Evolutionary conservation across 2,888 invertebrate genomes (phyloP).

Genomic region (Autographa pulchrina): DNA sequence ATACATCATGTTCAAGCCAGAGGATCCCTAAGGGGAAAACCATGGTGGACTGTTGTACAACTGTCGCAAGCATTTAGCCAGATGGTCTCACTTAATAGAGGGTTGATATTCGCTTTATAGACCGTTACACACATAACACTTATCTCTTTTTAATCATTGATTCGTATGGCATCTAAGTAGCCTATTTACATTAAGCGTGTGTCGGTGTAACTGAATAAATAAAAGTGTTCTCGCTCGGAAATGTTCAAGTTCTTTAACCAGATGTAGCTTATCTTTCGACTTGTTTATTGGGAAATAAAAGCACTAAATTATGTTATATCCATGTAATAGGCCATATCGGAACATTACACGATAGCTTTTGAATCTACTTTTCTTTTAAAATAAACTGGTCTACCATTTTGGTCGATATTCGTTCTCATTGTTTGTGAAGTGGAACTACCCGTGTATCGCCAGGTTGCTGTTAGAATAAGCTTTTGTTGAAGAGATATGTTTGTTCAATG

Average conservation of each 20-base stretch:
- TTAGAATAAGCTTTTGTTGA: slow-evolving; percentile 65
- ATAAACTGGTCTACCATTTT: slow-evolving; percentile 32
- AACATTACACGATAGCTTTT: slow-evolving; percentile 3
- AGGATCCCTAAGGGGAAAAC: neutral
- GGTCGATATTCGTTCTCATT: slow-evolving; percentile 47
- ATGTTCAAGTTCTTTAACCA: neutral
- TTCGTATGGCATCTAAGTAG: neutral
- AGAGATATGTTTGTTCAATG: slow-evolving; percentile 63
- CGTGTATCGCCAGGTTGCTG: slow-evolving; percentile 57
- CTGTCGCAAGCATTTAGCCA: neutral
- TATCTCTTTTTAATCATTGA: slow-evolving; percentile 2
- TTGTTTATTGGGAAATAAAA: slow-evolving; percentile 4
- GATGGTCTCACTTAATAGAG: neutral
- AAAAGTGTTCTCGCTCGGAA: neutral
- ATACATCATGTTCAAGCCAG: neutral
- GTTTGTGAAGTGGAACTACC: slow-evolving; percentile 53
- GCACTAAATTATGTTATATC: neutral
- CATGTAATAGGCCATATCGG: slow-evolving; percentile 2
- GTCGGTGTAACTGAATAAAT: neutral
- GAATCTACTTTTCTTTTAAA: slow-evolving; percentile 39
- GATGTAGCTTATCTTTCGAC: slow-evolving; percentile 2
- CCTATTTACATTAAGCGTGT: slow-evolving; percentile 2
- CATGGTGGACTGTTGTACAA: neutral
- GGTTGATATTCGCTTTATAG: neutral
- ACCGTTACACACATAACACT: slow-evolving; percentile 3